Base-by-base conservation (phyloP, 2,888 invertebrate species). In the Blastobasis adustella region DNA sequence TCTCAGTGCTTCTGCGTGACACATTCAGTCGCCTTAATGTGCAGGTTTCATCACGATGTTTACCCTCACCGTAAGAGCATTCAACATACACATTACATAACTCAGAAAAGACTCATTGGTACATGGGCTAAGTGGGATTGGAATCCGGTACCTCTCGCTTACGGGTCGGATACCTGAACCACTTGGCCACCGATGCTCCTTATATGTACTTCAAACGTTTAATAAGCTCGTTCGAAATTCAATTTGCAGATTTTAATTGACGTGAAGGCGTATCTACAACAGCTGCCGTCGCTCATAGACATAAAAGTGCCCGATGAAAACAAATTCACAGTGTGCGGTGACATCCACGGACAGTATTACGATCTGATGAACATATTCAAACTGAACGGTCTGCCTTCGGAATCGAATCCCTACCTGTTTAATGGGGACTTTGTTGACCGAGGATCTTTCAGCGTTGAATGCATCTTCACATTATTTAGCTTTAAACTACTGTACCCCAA, bases 401-500 rank as follows among this genome's bases (percentile, higher is more conserved):
- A 95, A 75, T 92, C 92, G 38, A 99, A 99, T 89, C 99, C 99
- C 50, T 99, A 98, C 87, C 89, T 99, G 62, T 99, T 99, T 83
- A 99, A 99, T 81, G 99, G 99, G 55, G 99, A 99, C 88, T 99
- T 99, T 82, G 99, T 99, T 10, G 99, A 99, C 83, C 90, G 99
- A 84, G 99, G 99, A 9, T 98, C 99, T 0, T 99, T 99, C 82
- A 98, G 98, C 41, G 98, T 99, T 39, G 99, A 99, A 88, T 99
- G 99, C 78, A 99, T 99, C 73, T 98, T 99, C 76, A 96, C 96
- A 6, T 88, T 99, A 58, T 98, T 99, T 80, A 96, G 98, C 58
- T 99, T 96, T 85, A 99, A 99, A 81, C 89, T 99, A 57, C 89
- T 99, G 48, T 98, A 94, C 83, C 99, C 99, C 0, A 92, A 98